A percentile compares a stretch with the other conserved stretches of the same genome.
These are phyloP conservation scores for Eurytoma californica DNA, from an alignment of 2,888 invertebrate genomes.

Conservation along the genomic window DNA sequence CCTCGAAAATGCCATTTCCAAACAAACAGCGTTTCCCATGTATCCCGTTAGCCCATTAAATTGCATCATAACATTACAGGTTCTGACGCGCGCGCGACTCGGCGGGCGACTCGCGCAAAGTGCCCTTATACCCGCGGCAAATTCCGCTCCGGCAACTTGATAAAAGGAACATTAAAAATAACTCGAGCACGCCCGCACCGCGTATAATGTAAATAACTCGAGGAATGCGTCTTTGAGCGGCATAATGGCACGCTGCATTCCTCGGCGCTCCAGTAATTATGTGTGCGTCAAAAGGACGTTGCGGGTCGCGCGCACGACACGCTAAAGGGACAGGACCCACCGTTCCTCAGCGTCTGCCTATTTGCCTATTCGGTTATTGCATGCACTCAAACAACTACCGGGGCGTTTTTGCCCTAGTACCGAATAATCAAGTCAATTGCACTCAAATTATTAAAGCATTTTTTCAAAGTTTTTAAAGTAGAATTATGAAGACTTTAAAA, in stretches of 20 bases:
- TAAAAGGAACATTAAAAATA: slow-evolving; percentile 46
- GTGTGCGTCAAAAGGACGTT: neutral
- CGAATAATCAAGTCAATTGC: no score
- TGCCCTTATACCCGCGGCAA: slow-evolving; percentile 13
- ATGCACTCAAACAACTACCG: no score
- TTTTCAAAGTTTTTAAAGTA: no score
- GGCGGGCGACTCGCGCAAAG: slow-evolving; percentile 1
- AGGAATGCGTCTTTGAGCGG: slow-evolving; percentile 55
- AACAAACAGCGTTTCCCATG: slow-evolving; percentile 1
- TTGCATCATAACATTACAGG: slow-evolving; percentile 12
- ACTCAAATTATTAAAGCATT: no score
- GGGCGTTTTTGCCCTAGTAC: no score
- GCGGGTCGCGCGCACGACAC: neutral
- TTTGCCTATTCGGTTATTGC: no score
- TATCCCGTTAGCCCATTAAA: slow-evolving; percentile 37
- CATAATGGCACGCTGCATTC: slow-evolving; percentile 55
- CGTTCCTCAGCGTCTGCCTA: no score
- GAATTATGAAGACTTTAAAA: no score
- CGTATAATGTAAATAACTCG: slow-evolving; percentile 42
- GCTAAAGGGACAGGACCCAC: neutral
- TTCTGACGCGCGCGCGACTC: neutral
- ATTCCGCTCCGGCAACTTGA: slow-evolving; percentile 30
- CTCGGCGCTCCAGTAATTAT: slow-evolving; percentile 35
- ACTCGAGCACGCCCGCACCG: neutral
- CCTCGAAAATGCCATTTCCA: slow-evolving; percentile 6